Percentiles rank a stretch among this genome's conserved stretches.
phyloP scores from a whole-genome alignment of 2,113 vertebrate species.

The Aepyceros melampus region DNA sequence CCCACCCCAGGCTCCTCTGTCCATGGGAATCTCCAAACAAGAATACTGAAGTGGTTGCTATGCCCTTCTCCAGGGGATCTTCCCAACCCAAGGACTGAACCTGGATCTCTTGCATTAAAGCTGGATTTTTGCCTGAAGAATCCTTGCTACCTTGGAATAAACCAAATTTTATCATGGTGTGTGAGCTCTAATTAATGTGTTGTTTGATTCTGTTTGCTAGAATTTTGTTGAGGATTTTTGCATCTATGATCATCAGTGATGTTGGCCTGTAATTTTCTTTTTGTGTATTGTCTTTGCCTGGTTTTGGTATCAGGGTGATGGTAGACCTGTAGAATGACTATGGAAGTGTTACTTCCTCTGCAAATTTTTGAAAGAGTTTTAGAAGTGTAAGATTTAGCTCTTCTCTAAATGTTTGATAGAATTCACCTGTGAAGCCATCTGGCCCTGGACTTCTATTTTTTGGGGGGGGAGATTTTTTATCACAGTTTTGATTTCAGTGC shows the following conservation, averaged over 20 bases:
- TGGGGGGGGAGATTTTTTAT: neutral
- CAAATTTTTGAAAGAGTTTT: neutral
- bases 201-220: neutral
- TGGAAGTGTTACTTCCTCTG: neutral
- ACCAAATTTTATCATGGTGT: neutral
- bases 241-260: neutral
- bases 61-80: neutral
- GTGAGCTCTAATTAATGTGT: neutral
- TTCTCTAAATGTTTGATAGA: neutral
- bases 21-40: neutral
- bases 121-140: neutral
- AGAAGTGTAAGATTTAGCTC: neutral
- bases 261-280: neutral
- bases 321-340: neutral
- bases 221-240: neutral
- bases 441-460: neutral
- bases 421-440: neutral
- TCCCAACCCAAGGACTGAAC: fast-evolving
- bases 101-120: neutral
- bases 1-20: neutral
- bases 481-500: neutral
- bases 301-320: neutral
- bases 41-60: neutral
- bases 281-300: neutral
- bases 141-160: neutral